phyloP scores from a whole-genome alignment of 2,113 vertebrate species.

The Serilophus lunatus region DNA sequence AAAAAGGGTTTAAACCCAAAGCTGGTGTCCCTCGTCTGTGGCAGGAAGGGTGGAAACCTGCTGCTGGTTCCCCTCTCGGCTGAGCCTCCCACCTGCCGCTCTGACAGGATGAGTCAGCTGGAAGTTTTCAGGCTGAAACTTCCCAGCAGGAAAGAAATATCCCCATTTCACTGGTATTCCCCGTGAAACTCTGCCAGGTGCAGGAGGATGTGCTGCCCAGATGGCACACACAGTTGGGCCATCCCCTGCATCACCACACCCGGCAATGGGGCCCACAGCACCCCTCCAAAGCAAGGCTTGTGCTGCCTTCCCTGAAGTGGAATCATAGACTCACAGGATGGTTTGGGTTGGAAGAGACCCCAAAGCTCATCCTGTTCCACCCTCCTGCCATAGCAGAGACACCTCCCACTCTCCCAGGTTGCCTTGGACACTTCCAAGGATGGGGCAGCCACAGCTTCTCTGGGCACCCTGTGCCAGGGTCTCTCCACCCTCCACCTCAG shows the following conservation, averaged over 20 bases:
- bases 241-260: fast-evolving
- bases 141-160: not conserved
- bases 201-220: not conserved
- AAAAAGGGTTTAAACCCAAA: not conserved
- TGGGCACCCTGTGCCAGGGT: not conserved
- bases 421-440: not conserved
- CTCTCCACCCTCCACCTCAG: not conserved
- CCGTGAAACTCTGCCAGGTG: fast-evolving
- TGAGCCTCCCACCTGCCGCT: not conserved
- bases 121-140: fast-evolving
- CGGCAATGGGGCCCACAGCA: fast-evolving
- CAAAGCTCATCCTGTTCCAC: not conserved
- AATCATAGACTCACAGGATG: not conserved
- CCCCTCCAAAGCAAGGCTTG: not conserved
- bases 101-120: not conserved
- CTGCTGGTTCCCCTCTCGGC: not conserved
- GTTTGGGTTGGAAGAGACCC: not conserved
- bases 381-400: not conserved
- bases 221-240: not conserved
- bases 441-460: not conserved
- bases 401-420: fast-evolving
- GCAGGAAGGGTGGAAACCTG: not conserved
- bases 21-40: fast-evolving
- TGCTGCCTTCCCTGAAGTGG: not conserved
- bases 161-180: fast-evolving